Base-by-base conservation (phyloP, 2,888 invertebrate species). In the Ectemnius lituratus region DNA sequence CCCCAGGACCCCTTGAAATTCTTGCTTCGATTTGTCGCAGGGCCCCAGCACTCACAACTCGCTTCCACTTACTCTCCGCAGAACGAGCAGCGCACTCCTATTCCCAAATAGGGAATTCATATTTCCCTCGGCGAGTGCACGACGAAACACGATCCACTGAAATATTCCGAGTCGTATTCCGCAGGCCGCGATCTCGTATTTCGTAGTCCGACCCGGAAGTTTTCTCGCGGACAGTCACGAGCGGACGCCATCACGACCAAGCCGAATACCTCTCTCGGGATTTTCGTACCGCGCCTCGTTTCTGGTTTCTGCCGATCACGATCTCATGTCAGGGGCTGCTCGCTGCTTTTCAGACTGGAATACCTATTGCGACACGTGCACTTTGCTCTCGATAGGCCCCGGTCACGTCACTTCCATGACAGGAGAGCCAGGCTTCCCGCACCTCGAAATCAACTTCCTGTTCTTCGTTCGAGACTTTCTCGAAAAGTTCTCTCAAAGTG, bases 171-270 rank as follows among this genome's bases (percentile, higher is more conserved):
- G 65, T 63, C 62, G 62, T 63, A 57, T 58, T 62, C 63, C 37
- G 65, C 16, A 61, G 52, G 69, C 73, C 63, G 70, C 76, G 72
- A 66, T 72, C 74, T 71, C 71, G 76, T 71, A 71, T 79, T 76
- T 80, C 74, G 76, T 65, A 57, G 73, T 59, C 66, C 65, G 61
- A 72, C 70, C 68, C 67, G 71, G 75, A 64, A 69, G 71, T 61
- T 70, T 18, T 78, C 66, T 64, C 72, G 66, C 75, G 70, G 56
- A 68, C 73, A 49, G 62, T 75, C 75, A 70, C 78, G 78, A 73
- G 47, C 52, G 64, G 61, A 67, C 78, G 68, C 60, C 70, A 75
- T 78, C 78, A 67, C 72, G 67, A 60, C n/a, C 37, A 11, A 66
- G 63, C 46, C 73, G 67, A 74, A 70, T 62, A 62, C 56, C 63